Conservation (phyloP, 2,113 vertebrate genomes). For the Tupaia tana region DNA sequence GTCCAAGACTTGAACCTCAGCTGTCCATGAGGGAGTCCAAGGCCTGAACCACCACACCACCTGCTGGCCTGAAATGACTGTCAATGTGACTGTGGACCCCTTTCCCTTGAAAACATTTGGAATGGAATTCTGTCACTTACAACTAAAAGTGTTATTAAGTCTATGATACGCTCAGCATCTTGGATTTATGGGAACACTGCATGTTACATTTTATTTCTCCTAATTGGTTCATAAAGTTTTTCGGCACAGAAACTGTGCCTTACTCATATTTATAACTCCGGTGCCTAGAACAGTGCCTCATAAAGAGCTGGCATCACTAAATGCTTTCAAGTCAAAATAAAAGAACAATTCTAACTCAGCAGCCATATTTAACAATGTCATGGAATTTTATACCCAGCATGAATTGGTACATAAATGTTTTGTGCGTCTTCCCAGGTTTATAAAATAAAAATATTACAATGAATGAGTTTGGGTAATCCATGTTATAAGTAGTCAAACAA, state of each 20-base stretch:
- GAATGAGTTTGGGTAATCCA: neutral
- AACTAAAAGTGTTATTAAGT: constrained; percentile 23
- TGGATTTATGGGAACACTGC: constrained; percentile 13
- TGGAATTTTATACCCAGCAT: neutral
- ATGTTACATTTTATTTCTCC: neutral
- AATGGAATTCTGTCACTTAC: constrained; percentile 52
- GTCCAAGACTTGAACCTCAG: no score
- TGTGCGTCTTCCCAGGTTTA: neutral
- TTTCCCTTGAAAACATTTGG: constrained; percentile 21
- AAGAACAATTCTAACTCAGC: neutral
- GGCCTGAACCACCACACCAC: no score
- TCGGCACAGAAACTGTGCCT: neutral
- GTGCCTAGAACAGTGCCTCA: neutral
- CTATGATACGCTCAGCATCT: neutral
- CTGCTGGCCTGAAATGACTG: neutral
- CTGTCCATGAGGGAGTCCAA: no score
- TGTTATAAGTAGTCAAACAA: neutral
- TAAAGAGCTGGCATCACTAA: neutral
- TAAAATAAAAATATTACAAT: constrained; percentile 31
- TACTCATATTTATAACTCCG: constrained; percentile 2
- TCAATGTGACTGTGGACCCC: neutral
- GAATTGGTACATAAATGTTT: neutral
- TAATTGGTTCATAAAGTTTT: constrained; percentile 32
- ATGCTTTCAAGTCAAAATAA: neutral
- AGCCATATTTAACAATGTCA: neutral